These are phyloP conservation scores for Heliconius himera DNA, from an alignment of 1,140 invertebrate species.

Conservation along the genomic window DNA sequence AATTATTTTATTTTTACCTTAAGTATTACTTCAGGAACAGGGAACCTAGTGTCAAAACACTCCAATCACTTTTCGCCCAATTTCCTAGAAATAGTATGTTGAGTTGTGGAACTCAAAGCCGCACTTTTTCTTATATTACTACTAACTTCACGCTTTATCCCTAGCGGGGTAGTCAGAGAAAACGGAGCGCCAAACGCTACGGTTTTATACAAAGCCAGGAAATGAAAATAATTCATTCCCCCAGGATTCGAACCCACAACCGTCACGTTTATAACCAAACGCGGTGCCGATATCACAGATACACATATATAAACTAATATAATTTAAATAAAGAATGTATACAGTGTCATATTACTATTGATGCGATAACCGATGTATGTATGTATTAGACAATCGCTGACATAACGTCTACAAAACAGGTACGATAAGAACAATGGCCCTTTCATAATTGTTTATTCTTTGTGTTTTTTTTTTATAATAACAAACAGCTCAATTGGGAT, in stretches of 20 bases:
- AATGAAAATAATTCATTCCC: background rate
- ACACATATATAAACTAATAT: background rate
- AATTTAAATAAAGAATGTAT: background rate
- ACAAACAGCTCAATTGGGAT: background rate
- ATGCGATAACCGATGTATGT: constrained; percentile 13
- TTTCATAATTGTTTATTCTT: constrained; percentile 11
- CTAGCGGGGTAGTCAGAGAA: no score
- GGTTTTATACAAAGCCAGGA: no score
- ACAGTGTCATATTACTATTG: constrained; percentile 1
- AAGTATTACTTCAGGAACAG: no score
- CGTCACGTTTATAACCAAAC: no score
- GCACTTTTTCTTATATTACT: no score
- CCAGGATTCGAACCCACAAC: no score
- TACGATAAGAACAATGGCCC: constrained; percentile 5
- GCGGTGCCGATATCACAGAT: no score
- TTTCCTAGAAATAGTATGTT: background rate
- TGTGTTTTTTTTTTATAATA: background rate
- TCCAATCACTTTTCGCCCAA: background rate
- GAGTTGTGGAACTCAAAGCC: background rate
- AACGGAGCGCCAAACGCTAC: no score
- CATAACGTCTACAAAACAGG: constrained; percentile 12
- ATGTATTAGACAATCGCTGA: constrained; percentile 26
- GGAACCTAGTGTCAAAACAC: no score
- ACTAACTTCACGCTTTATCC: no score
- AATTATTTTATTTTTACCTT: no score